Evolutionary conservation across 2,888 invertebrate species (phyloP), one percentile per base, ranked within the genome.

Genomic region (Phyllotreta striolata): DNA sequence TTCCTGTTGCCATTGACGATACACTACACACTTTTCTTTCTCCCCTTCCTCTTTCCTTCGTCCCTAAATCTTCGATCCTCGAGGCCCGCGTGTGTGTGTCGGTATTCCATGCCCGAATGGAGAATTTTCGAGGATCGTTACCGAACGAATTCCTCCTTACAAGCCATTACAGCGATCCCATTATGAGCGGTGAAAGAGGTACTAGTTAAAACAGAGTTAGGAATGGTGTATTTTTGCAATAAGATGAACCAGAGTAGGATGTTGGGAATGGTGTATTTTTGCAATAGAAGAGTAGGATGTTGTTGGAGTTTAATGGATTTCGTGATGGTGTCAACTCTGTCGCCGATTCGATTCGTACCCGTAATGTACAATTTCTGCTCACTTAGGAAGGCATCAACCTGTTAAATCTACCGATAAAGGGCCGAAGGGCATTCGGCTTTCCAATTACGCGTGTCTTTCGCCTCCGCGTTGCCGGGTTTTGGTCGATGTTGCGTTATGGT

Each of bases 321-420:
- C 10, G 8, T 37, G n/a, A 9, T 51, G 34, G 34, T 10, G 8
- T 13, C 14, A 3, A 10, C 12, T 9, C 56, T 56, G 56, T 56
- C 56, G 37, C 37, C 12, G 8, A 38, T 38, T 56, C 14, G 3
- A 14, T 44, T 52, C 60, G 60, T 39, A 40, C 34, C 60, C 38
- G 61, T 71, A 71, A 74, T 72, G 72, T 66, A 71, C 73, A 73
- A 74, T 74, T 72, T 71, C 68, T 57, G 60, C 64, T 67, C 70
- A 71, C 67, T 73, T 70, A 72, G 64, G 66, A 72, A 68, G 64
- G 72, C 72, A 74, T 74, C 74, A 73, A 72, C 72, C 71, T 70
- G 74, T 73, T 73, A 72, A 73, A 74, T 74, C 61, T 60, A 46
- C 6, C 9, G 44, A 35, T 37, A 56, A 54, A 64, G 61, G 51